Percentiles rank a stretch among this genome's conserved stretches.
Conservation (phyloP, 2,888 invertebrate genomes). For the Macaria notata region DNA sequence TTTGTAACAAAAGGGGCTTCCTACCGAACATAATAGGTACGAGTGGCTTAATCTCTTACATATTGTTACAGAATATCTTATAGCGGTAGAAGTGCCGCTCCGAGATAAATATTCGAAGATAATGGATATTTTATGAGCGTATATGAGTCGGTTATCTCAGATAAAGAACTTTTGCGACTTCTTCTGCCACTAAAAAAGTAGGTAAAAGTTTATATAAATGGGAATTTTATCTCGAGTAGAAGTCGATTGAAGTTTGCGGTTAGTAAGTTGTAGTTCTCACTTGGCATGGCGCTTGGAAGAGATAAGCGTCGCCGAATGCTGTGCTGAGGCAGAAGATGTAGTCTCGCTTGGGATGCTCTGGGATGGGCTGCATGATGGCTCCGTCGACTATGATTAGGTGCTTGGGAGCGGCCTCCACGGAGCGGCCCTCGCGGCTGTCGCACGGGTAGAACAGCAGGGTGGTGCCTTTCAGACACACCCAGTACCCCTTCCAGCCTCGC, state of each 20-base stretch:
- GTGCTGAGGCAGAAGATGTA: constrained; percentile 99
- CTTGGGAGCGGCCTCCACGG: constrained; percentile 96
- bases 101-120: constrained; percentile 1
- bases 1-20: constrained; percentile 8
- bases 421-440: constrained; percentile 94
- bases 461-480: constrained; percentile 98
- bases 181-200: no score
- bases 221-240: no score
- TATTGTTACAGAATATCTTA: constrained; percentile 8
- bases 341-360: constrained; percentile 99
- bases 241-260: no score
- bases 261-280: constrained; percentile 65
- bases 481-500: constrained; percentile 99
- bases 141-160: no score
- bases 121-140: background rate
- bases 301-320: constrained; percentile 98
- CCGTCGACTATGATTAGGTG: constrained; percentile 98
- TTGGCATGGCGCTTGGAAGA: constrained; percentile 96
- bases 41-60: constrained; percentile 14
- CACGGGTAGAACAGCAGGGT: constrained; percentile 97
- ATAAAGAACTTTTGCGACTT: no score
- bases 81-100: background rate
- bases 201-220: no score
- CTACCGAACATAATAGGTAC: constrained; percentile 10
- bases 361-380: constrained; percentile 98